A percentile compares a stretch with the other conserved stretches of the same genome.
Conservation (phyloP, 2,888 invertebrate species). For the Orchesella flavescens region DNA sequence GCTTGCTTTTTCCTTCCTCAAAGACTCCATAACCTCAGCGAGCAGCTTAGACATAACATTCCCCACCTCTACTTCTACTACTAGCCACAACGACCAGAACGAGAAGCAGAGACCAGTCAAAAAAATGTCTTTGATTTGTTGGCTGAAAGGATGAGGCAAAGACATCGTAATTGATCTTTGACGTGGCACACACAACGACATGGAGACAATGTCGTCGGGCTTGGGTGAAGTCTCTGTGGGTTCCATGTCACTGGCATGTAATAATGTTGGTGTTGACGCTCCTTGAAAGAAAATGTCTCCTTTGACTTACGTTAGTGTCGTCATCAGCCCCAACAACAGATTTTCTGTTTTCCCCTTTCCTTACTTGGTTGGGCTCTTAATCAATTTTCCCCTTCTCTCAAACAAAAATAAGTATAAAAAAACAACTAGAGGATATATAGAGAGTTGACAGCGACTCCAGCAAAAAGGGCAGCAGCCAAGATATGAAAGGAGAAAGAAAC, state of each 20-base stretch:
- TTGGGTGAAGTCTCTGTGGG: slow-evolving; percentile 48
- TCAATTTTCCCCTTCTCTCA: slow-evolving; percentile 61
- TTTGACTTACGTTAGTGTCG: background rate
- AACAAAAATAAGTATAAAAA: slow-evolving; percentile 47
- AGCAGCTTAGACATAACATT: background rate
- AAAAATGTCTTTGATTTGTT: slow-evolving; percentile 31
- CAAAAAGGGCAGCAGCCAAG: slow-evolving; percentile 28
- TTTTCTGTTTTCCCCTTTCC: slow-evolving; percentile 24
- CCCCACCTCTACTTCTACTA: background rate
- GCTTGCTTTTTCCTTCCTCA: background rate
- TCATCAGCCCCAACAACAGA: background rate
- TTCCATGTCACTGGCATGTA: slow-evolving; percentile 50
- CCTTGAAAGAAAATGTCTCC: slow-evolving; percentile 30
- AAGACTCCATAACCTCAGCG: too few species aligned
- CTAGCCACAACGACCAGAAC: background rate
- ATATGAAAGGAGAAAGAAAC: background rate
- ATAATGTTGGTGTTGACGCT: slow-evolving; percentile 56
- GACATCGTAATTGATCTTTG: slow-evolving; percentile 57
- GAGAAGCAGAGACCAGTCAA: background rate
- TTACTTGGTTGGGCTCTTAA: slow-evolving; percentile 42
- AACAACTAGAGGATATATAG: slow-evolving; percentile 15
- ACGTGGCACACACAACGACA: slow-evolving; percentile 42
- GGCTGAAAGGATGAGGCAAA: slow-evolving; percentile 12
- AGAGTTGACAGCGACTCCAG: slow-evolving; percentile 10
- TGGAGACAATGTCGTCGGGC: slow-evolving; percentile 50